These are phyloP conservation scores for Micoletzkya japonica DNA, from an alignment of 2,888 invertebrate genomes.

Conservation along the genomic window DNA sequence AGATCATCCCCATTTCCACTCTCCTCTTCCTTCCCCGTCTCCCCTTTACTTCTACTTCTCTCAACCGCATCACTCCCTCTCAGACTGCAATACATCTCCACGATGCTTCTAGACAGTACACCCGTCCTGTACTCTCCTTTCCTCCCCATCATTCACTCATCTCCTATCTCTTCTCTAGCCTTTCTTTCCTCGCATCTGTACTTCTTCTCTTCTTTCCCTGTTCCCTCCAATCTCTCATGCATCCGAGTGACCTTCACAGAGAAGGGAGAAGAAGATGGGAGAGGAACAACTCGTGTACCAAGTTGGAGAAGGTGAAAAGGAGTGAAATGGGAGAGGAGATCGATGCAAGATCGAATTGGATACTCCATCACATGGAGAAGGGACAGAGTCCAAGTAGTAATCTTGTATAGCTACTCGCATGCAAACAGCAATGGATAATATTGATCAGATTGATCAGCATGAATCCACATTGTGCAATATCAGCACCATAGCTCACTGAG, in stretches of 20 bases:
- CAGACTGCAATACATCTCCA: not conserved
- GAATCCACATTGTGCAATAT: too few species aligned
- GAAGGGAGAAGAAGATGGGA: not conserved
- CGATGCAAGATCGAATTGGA: too few species aligned
- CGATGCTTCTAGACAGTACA: not conserved
- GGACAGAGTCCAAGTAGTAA: too few species aligned
- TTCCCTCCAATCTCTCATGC: not conserved
- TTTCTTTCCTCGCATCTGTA: constrained; percentile 6
- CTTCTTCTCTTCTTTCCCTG: not conserved
- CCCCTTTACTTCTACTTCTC: not conserved
- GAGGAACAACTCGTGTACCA: not conserved
- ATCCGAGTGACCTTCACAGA: not conserved
- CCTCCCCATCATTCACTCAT: not conserved
- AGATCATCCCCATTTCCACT: too few species aligned
- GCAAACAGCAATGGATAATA: too few species aligned
- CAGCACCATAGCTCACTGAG: too few species aligned
- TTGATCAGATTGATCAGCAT: too few species aligned
- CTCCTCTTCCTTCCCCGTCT: too few species aligned
- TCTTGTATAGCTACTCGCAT: too few species aligned
- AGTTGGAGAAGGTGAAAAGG: too few species aligned
- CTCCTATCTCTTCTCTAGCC: not conserved
- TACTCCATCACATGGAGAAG: too few species aligned
- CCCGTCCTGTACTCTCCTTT: not conserved
- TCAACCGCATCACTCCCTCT: not conserved
- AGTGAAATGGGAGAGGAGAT: too few species aligned